Percentiles rank a stretch among this genome's conserved stretches.
phyloP scores from a whole-genome alignment of 2,888 invertebrate genomes.

The Agrotis segetum region DNA sequence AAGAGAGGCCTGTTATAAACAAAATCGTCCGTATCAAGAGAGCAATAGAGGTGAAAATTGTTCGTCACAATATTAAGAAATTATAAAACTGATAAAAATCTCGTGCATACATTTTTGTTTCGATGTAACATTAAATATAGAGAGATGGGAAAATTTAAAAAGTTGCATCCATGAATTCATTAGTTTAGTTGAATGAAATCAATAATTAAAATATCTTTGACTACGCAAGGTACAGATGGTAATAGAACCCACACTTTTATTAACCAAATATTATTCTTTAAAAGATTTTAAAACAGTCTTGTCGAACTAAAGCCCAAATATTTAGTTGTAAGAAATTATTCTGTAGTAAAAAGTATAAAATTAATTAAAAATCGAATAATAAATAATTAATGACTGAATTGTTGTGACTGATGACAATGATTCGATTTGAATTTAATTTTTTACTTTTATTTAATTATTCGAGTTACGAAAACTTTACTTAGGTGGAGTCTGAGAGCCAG shows the following conservation, averaged over 20 bases:
- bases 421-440: slow-evolving; percentile 39
- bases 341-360: slow-evolving; percentile 20
- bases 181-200: slow-evolving; percentile 37
- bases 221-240: slow-evolving; percentile 61
- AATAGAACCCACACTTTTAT: slow-evolving; percentile 64
- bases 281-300: slow-evolving; percentile 13
- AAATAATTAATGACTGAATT: slow-evolving; percentile 58
- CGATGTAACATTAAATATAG: slow-evolving; percentile 44
- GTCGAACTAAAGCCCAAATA: slow-evolving; percentile 5
- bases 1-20: slow-evolving; percentile 58
- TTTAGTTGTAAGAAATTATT: not conserved
- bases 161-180: slow-evolving; percentile 29
- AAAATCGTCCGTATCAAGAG: slow-evolving; percentile 69
- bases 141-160: slow-evolving; percentile 31
- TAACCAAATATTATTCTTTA: slow-evolving; percentile 63
- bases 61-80: slow-evolving; percentile 56
- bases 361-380: slow-evolving; percentile 46
- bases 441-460: slow-evolving; percentile 13
- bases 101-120: slow-evolving; percentile 53
- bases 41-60: slow-evolving; percentile 70
- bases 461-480: not conserved
- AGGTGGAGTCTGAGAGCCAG: not conserved
- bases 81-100: slow-evolving; percentile 50
- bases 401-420: slow-evolving; percentile 41
- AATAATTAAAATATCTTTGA: slow-evolving; percentile 55